phyloP scores from a whole-genome alignment of 2,113 vertebrate genomes.

The Ranitomeya variabilis region DNA sequence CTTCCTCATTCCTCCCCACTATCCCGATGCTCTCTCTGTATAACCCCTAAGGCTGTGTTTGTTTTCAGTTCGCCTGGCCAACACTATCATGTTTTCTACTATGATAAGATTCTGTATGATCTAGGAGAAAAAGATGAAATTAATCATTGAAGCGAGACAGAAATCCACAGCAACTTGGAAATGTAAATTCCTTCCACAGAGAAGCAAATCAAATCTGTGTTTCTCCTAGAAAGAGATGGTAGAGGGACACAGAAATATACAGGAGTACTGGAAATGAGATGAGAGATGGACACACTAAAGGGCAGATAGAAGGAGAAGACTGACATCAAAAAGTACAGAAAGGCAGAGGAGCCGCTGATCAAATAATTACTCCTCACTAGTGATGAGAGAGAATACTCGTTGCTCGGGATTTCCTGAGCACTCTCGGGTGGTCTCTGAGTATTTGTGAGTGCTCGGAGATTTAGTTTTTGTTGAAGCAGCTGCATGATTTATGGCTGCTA shows the following conservation, averaged over 20 bases:
- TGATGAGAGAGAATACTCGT: too few species aligned
- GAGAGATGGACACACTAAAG: background rate
- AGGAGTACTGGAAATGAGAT: background rate
- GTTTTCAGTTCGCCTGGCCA: constrained; percentile 44
- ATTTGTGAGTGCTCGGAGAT: too few species aligned
- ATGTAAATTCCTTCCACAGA: constrained; percentile 58
- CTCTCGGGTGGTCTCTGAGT: too few species aligned
- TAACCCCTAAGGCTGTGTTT: constrained; percentile 33
- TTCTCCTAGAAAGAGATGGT: constrained; percentile 29
- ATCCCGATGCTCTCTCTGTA: constrained; percentile 33
- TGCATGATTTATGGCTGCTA: too few species aligned
- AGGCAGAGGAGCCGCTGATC: background rate
- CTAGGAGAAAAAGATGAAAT: constrained; percentile 53
- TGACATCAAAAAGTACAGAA: background rate
- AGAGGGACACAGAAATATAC: background rate
- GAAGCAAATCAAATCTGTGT: constrained; percentile 54
- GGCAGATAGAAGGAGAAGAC: background rate
- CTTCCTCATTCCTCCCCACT: background rate
- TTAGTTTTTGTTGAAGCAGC: too few species aligned
- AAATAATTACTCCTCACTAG: background rate
- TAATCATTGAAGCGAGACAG: constrained; percentile 51
- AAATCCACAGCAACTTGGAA: constrained; percentile 53
- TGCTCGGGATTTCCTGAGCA: too few species aligned
- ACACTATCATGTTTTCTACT: constrained; percentile 42
- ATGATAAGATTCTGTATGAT: constrained; percentile 52